A percentile compares a stretch with the other conserved stretches of the same genome.
These are phyloP conservation scores for Mycalesis mineus DNA, from an alignment of 2,888 invertebrate species.

Conservation along the genomic window DNA sequence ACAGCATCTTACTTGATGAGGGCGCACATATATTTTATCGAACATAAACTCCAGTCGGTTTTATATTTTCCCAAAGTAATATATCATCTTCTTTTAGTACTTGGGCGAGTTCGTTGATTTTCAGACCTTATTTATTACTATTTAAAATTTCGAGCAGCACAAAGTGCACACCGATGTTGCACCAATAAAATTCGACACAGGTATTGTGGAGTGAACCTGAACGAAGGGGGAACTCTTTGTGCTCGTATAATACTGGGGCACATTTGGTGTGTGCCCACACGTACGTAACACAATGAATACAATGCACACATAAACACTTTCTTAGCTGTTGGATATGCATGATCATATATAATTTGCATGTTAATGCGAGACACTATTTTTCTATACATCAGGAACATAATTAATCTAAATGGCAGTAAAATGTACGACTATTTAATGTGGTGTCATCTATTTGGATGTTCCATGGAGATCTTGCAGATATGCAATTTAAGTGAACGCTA, in stretches of 20 bases:
- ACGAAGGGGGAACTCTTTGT: conserved; percentile 42
- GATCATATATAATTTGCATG: conserved; percentile 72
- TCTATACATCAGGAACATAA: too few species aligned
- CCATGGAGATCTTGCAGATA: too few species aligned
- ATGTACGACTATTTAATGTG: too few species aligned
- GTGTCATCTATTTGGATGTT: too few species aligned
- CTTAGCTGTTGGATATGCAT: conserved; percentile 62
- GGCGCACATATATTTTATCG: neutral
- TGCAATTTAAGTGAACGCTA: too few species aligned
- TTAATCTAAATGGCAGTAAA: too few species aligned
- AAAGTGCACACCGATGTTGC: conserved; percentile 37
- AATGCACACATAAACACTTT: conserved; percentile 66
- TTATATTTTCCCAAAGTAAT: neutral
- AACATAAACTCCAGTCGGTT: neutral
- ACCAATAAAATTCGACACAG: conserved; percentile 50
- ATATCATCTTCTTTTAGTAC: conserved; percentile 2
- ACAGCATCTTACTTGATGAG: neutral
- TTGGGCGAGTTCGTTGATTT: neutral
- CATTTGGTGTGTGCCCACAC: conserved; percentile 57
- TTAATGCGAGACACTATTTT: conserved; percentile 52
- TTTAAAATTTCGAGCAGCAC: conserved; percentile 3
- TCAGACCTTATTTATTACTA: neutral
- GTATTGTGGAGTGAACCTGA: conserved; percentile 47
- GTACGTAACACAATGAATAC: conserved; percentile 57
- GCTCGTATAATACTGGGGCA: conserved; percentile 36